Base-by-base conservation (phyloP, 2,888 invertebrate species). In the Trissolcus japonicus region DNA sequence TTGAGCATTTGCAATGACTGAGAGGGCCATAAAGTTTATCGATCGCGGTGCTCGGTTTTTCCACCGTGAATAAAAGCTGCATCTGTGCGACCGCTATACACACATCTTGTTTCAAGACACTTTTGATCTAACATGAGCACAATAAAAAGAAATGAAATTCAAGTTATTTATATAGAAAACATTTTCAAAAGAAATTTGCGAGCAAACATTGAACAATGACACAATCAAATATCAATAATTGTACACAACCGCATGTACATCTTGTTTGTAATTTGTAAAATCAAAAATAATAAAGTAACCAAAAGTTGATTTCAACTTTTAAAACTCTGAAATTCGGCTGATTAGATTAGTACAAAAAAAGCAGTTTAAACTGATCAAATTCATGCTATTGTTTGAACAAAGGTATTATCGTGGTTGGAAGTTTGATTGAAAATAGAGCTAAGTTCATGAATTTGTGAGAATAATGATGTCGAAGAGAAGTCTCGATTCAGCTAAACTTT, bases 1-100 rank as follows among this genome's bases (percentile, higher is more conserved):
- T 57, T 41, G 62, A 53, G 53, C 60, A 63, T 76, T 72, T 67
- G 76, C 67, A 72, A 72, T 76, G 76, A 76, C 59, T 59, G 14
- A 67, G 72, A 76, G 76, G 59, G 71, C 59, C 63, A 76, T 76
- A 67, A 76, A 72, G 72, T 72, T 76, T 76, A 72, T 76, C 76
- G 76, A 76, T 76, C 76, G 72, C 57, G 46, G 67, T 66, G 67
- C 67, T 69, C 56, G 59, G 62, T 63, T 72, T 62, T 76, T 71
- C 72, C 59, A 71, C 56, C 57, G 67, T 71, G 72, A 67, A 72
- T 76, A 76, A 76, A 76, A 72, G 72, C 67, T 46, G 59, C 62
- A 56, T 67, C 57, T 67, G 67, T 71, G 67, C 48, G 53, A 72
- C 25, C 71, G 53, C 56, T 35, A 35, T 56, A 65, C 69, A 66